These are phyloP conservation scores for Chlorospingus flavigularis DNA, from an alignment of 2,797 vertebrate genomes.

Conservation along the genomic window DNA sequence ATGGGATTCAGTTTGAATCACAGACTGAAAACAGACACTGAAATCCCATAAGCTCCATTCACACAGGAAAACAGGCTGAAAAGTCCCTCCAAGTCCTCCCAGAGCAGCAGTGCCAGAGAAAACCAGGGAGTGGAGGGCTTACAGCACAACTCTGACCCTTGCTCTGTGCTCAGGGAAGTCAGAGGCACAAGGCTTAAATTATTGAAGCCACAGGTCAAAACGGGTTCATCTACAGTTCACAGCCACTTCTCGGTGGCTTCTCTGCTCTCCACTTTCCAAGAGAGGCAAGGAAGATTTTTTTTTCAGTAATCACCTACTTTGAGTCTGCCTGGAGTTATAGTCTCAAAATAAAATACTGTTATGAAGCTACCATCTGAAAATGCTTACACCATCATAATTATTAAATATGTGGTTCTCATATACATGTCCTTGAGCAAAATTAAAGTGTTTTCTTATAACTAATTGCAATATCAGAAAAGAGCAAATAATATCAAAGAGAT, in stretches of 20 bases:
- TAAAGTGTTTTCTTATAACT: neutral
- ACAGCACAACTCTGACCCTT: accelerated
- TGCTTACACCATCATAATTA: neutral
- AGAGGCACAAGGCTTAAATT: accelerated
- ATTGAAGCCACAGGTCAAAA: neutral
- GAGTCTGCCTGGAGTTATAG: neutral
- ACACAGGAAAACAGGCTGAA: neutral
- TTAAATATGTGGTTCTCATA: neutral
- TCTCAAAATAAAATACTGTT: neutral
- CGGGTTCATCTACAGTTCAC: neutral
- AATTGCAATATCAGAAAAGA: neutral
- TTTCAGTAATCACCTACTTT: neutral
- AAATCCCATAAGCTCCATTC: neutral
- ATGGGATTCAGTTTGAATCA: neutral
- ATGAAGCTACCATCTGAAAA: neutral
- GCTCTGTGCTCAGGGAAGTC: accelerated
- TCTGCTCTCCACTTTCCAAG: neutral
- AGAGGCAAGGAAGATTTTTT: neutral
- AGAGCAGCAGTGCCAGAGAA: neutral
- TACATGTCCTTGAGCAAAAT: neutral
- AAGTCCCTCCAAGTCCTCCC: neutral
- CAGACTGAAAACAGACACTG: neutral
- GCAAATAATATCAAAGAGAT: neutral
- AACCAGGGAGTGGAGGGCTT: accelerated
- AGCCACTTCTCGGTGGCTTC: neutral